Percentiles rank a stretch among this genome's conserved stretches.
Evolutionary conservation across 2,113 vertebrate species (phyloP).

Genomic region (Rhadina sibilatrix): DNA sequence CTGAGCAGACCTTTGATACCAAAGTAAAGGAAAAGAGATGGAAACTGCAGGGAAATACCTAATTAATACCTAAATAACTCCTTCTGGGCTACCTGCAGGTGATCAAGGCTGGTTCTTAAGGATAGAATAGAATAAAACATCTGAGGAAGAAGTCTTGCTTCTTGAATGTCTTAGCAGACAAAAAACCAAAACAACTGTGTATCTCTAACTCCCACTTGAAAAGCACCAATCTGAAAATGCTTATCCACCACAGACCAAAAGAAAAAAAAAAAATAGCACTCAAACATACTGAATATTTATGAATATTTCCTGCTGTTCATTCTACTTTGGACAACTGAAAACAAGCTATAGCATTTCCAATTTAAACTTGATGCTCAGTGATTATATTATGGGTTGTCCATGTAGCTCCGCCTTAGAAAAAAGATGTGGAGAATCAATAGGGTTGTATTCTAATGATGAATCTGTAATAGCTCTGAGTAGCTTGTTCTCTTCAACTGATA

Average conservation of each 20-base stretch:
- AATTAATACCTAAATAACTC: not conserved
- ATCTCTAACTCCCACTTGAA: not conserved
- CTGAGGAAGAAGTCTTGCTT: not conserved
- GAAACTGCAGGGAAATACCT: not conserved
- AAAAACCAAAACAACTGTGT: not conserved
- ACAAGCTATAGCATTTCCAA: not conserved
- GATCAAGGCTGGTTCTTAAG: not conserved
- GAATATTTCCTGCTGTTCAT: not conserved
- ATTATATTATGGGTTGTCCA: not conserved
- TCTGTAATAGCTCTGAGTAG: not conserved
- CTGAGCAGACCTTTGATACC: not conserved
- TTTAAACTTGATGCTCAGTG: not conserved
- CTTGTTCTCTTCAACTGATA: not conserved
- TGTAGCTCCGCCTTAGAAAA: not conserved
- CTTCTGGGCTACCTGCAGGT: not conserved
- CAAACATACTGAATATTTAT: not conserved
- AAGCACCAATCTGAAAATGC: not conserved
- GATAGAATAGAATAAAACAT: not conserved
- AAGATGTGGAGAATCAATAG: not conserved
- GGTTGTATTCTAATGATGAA: not conserved
- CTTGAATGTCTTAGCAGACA: not conserved
- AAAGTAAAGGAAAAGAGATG: not conserved
- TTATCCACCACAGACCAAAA: not conserved
- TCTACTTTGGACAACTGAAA: not conserved
- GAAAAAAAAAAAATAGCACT: not conserved